Percentiles rank a stretch among this genome's conserved stretches.
Evolutionary conservation across 1,140 invertebrate species (phyloP).

Genomic region (Atta colombica): DNA sequence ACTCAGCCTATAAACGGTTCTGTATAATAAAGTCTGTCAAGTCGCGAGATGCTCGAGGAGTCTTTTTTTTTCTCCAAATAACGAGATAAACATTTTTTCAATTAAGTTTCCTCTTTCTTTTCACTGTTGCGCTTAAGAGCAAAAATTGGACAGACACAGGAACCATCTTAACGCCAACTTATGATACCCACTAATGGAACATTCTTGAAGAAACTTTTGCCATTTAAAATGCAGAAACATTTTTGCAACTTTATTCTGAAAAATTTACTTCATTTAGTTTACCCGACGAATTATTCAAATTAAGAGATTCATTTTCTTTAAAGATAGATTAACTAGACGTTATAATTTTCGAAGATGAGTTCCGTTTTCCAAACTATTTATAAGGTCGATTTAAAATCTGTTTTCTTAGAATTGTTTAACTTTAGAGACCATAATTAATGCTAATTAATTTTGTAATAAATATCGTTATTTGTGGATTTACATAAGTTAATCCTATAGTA

Average conservation of each 20-base stretch:
- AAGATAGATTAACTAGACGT: background rate
- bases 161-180: conserved; percentile 12
- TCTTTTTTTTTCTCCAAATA: background rate
- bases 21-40: conserved; percentile 49
- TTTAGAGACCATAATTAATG: background rate
- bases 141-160: conserved; percentile 33
- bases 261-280: background rate
- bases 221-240: background rate
- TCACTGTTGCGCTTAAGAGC: background rate
- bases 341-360: background rate
- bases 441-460: background rate
- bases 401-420: background rate
- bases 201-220: conserved; percentile 2
- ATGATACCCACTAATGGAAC: background rate
- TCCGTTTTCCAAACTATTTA: background rate
- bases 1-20: conserved; percentile 24
- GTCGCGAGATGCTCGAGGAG: background rate
- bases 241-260: conserved; percentile 23
- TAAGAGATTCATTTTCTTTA: conserved; percentile 26
- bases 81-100: conserved; percentile 31
- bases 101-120: background rate
- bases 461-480: background rate
- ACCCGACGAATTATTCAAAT: conserved; percentile 13
- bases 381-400: background rate
- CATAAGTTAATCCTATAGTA: background rate